Conservation (phyloP, 2,888 invertebrate genomes). For the Meiosimyza decipiens region DNA sequence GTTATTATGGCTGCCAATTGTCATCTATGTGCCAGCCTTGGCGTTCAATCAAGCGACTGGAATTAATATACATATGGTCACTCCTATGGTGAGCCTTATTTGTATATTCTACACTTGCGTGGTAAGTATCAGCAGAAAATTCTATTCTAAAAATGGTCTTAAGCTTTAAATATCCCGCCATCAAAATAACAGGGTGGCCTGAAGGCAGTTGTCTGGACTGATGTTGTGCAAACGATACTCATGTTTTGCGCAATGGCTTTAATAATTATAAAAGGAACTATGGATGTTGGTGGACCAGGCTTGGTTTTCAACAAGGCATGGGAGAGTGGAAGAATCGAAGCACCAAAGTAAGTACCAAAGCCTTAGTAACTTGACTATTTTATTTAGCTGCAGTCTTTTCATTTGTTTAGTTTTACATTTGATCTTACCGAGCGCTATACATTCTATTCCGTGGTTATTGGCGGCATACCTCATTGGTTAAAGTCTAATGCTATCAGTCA, state of each 20-base stretch:
- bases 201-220: conserved; percentile 78
- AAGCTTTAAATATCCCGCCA: not conserved
- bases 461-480: conserved; percentile 79
- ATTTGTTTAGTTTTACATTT: conserved; percentile 70
- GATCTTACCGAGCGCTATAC: conserved; percentile 80
- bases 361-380: conserved; percentile 13
- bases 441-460: conserved; percentile 77
- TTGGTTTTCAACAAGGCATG: conserved; percentile 72
- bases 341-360: conserved; percentile 69
- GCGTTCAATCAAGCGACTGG: conserved; percentile 85
- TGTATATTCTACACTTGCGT: conserved; percentile 85
- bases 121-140: conserved; percentile 67
- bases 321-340: conserved; percentile 72
- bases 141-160: not conserved
- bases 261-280: conserved; percentile 74
- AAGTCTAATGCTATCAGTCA: conserved; percentile 81
- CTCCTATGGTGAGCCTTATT: conserved; percentile 78
- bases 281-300: conserved; percentile 73
- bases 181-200: conserved; percentile 71
- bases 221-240: conserved; percentile 76
- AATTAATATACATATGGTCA: conserved; percentile 78
- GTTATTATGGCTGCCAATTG: conserved; percentile 79
- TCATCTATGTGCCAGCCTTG: conserved; percentile 78
- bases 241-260: conserved; percentile 78
- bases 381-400: conserved; percentile 12